Percentiles rank a stretch among this genome's conserved stretches.
phyloP scores from a whole-genome alignment of 2,888 invertebrate species.

The Himalopsyche anomala region DNA sequence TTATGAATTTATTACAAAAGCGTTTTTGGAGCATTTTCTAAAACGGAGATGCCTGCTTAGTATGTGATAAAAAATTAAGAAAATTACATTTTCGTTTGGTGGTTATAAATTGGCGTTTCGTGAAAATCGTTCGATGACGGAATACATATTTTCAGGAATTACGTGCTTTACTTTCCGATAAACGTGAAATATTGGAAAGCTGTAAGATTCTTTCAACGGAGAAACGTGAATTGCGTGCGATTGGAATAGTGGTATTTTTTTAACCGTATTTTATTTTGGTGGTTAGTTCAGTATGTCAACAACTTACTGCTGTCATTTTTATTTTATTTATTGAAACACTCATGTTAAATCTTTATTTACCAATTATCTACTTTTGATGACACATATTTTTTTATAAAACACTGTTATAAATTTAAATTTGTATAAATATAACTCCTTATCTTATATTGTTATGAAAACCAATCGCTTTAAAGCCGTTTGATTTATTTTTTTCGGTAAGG shows the following conservation, averaged over 20 bases:
- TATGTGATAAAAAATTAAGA: slow-evolving; percentile 23
- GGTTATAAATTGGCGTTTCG: slow-evolving; percentile 9
- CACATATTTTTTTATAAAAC: no score
- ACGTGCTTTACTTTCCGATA: not conserved
- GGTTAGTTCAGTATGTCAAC: not conserved
- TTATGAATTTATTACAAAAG: not conserved
- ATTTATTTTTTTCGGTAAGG: no score
- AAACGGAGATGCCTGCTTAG: not conserved
- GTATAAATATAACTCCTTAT: no score
- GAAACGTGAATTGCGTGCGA: not conserved
- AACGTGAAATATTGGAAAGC: slow-evolving; percentile 23
- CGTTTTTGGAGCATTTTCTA: not conserved
- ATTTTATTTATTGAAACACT: no score
- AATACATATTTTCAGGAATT: slow-evolving; percentile 33
- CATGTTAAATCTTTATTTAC: no score
- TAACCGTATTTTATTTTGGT: not conserved
- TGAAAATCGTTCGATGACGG: not conserved
- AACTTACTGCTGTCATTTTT: no score
- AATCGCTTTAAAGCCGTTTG: no score
- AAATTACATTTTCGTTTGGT: not conserved
- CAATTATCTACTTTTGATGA: no score
- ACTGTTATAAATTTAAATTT: no score
- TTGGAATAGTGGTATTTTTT: not conserved
- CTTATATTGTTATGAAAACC: no score
- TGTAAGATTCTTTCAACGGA: not conserved